These are phyloP conservation scores for Hypena proboscidalis DNA, from an alignment of 2,888 invertebrate genomes.

Conservation along the genomic window DNA sequence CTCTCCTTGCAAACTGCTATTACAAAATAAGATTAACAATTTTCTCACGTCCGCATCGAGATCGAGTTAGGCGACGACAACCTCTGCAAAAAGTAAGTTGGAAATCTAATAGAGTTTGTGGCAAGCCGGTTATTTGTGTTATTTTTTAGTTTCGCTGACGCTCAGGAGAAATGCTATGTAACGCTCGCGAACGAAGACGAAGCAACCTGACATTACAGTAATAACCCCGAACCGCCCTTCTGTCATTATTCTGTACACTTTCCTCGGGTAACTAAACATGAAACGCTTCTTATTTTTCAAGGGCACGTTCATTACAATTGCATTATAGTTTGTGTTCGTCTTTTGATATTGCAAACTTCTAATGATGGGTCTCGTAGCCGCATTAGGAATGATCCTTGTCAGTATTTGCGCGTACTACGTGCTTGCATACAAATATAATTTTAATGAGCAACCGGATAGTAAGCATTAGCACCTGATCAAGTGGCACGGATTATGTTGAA, in stretches of 20 bases:
- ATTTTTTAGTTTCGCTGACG: slow-evolving; percentile 75
- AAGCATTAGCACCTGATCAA: slow-evolving; percentile 43
- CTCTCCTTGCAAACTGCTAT: slow-evolving; percentile 60
- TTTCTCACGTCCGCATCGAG: slow-evolving; percentile 80
- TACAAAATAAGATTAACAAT: slow-evolving; percentile 76
- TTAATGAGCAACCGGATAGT: slow-evolving; percentile 43
- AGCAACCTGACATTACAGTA: slow-evolving; percentile 81
- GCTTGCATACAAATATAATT: slow-evolving; percentile 35
- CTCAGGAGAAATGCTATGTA: slow-evolving; percentile 76
- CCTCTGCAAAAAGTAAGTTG: slow-evolving; percentile 80
- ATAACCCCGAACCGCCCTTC: slow-evolving; percentile 78
- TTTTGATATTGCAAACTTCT: slow-evolving; percentile 27
- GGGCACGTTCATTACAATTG: slow-evolving; percentile 62
- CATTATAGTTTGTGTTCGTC: slow-evolving; percentile 42
- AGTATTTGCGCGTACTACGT: slow-evolving; percentile 15
- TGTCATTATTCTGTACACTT: slow-evolving; percentile 80
- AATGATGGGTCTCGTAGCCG: slow-evolving; percentile 20
- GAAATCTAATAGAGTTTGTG: slow-evolving; percentile 84
- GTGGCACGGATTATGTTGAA: slow-evolving; percentile 48
- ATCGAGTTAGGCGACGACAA: slow-evolving; percentile 79
- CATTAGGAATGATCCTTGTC: slow-evolving; percentile 28
- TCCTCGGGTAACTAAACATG: slow-evolving; percentile 69
- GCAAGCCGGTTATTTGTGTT: slow-evolving; percentile 79
- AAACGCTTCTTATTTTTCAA: slow-evolving; percentile 64
- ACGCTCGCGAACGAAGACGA: slow-evolving; percentile 76